These are phyloP conservation scores for Pelusios castaneus DNA, from an alignment of 2,113 vertebrate genomes.

Conservation along the genomic window DNA sequence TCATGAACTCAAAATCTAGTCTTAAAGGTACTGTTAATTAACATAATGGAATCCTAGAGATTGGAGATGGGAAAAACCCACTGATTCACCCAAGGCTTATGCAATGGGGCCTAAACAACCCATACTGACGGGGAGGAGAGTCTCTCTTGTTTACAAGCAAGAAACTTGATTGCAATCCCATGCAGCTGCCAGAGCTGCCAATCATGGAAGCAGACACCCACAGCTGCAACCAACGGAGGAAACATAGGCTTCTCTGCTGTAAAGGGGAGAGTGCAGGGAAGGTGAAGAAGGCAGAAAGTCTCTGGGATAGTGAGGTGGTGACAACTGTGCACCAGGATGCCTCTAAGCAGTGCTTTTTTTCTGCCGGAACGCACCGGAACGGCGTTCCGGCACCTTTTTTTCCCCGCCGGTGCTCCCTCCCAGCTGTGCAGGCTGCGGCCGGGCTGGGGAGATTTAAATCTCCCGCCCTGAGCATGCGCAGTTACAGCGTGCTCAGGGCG, in stretches of 20 bases:
- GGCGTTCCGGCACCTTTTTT: too few relatives aligned
- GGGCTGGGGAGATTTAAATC: too few relatives aligned
- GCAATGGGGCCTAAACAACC: neutral
- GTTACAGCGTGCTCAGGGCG: too few relatives aligned
- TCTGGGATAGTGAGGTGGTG: neutral
- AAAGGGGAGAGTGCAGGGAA: neutral
- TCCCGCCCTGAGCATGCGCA: too few relatives aligned
- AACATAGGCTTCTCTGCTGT: neutral
- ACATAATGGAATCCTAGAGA: neutral
- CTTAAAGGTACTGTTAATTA: neutral
- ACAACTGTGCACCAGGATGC: neutral
- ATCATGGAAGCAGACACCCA: neutral
- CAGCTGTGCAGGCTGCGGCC: too few relatives aligned
- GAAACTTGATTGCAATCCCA: neutral
- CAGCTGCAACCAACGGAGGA: neutral
- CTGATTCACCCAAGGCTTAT: neutral
- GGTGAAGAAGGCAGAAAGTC: neutral
- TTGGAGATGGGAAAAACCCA: neutral
- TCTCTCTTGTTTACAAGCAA: neutral
- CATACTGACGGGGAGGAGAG: neutral
- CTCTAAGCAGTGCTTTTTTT: too few relatives aligned
- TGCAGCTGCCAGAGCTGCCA: neutral
- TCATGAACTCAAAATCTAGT: neutral
- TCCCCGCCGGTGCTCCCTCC: too few relatives aligned
- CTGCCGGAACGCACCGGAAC: too few relatives aligned